These are phyloP conservation scores for Drosophila auraria DNA, from an alignment of 1,140 invertebrate genomes.

Conservation along the genomic window DNA sequence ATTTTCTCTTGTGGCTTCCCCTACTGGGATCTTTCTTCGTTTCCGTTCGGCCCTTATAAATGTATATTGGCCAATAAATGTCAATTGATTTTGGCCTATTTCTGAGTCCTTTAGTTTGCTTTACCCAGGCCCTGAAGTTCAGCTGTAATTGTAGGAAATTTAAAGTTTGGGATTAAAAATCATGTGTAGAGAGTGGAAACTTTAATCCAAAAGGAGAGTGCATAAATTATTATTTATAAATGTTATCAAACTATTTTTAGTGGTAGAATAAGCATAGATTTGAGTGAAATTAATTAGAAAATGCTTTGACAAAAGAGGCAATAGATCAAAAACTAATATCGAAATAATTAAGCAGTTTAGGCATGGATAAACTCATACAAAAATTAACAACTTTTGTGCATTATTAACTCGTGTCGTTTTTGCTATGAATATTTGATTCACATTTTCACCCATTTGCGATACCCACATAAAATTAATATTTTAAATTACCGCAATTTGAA, in stretches of 20 bases:
- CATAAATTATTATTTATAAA: not conserved
- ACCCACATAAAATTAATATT: slow-evolving; percentile 11
- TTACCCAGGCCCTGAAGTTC: slow-evolving; percentile 7
- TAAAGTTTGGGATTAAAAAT: slow-evolving; percentile 15
- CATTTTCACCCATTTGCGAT: not conserved
- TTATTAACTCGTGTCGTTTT: not conserved
- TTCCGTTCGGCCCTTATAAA: slow-evolving; percentile 66
- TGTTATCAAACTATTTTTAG: not conserved
- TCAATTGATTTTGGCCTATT: slow-evolving; percentile 69
- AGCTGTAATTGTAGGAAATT: slow-evolving; percentile 59
- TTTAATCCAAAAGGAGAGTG: not conserved
- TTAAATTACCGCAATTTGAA: slow-evolving; percentile 20
- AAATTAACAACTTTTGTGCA: slow-evolving; percentile 12
- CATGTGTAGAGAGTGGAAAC: not conserved
- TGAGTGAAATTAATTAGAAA: not conserved
- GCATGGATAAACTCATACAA: slow-evolving; percentile 3
- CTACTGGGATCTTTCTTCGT: slow-evolving; percentile 18
- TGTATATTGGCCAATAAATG: slow-evolving; percentile 81
- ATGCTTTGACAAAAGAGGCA: not conserved
- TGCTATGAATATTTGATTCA: slow-evolving; percentile 15
- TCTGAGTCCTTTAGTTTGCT: slow-evolving; percentile 13
- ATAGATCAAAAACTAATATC: not conserved
- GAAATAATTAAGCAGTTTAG: slow-evolving; percentile 8
- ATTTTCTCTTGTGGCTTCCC: slow-evolving; percentile 26
- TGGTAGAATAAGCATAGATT: not conserved